Percentiles rank a stretch among this genome's conserved stretches.
phyloP scores from a whole-genome alignment of 2,888 invertebrate species.

The Prosopocoilus inquinatus region DNA sequence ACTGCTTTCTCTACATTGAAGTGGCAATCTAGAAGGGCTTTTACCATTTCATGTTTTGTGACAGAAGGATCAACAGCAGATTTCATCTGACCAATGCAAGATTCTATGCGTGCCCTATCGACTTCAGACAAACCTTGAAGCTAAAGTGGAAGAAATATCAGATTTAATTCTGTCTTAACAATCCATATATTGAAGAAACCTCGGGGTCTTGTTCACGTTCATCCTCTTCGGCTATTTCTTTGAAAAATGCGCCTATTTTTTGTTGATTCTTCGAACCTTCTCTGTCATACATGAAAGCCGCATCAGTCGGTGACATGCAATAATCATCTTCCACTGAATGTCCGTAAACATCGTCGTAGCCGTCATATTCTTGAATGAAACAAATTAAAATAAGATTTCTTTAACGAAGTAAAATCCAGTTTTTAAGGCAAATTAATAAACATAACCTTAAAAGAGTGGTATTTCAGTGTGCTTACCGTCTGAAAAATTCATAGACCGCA shows the following conservation, averaged over 20 bases:
- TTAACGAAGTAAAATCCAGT: no score
- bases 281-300: slow-evolving; percentile 81
- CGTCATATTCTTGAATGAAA: slow-evolving; percentile 72
- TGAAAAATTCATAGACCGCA: slow-evolving; percentile 79
- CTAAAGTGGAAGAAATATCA: background rate
- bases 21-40: slow-evolving; percentile 68
- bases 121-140: slow-evolving; percentile 56
- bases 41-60: slow-evolving; percentile 69
- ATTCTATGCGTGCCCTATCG: slow-evolving; percentile 73
- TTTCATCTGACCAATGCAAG: slow-evolving; percentile 80
- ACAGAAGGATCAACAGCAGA: slow-evolving; percentile 58
- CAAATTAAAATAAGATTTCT: background rate
- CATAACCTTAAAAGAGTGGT: slow-evolving; percentile 12
- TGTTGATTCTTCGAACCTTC: slow-evolving; percentile 59
- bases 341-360: slow-evolving; percentile 87
- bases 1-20: slow-evolving; percentile 73
- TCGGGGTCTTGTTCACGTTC: slow-evolving; percentile 43
- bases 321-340: slow-evolving; percentile 93
- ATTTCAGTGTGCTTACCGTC: slow-evolving; percentile 58
- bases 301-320: slow-evolving; percentile 86
- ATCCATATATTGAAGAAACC: background rate
- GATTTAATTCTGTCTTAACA: background rate
- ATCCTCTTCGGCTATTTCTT: slow-evolving; percentile 70
- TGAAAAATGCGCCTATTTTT: slow-evolving; percentile 73
- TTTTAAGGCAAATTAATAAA: background rate